Evolutionary conservation across 1,140 invertebrate species (phyloP), one percentile per base, ranked within the genome.

Genomic region (Neodiprion fabricii): DNA sequence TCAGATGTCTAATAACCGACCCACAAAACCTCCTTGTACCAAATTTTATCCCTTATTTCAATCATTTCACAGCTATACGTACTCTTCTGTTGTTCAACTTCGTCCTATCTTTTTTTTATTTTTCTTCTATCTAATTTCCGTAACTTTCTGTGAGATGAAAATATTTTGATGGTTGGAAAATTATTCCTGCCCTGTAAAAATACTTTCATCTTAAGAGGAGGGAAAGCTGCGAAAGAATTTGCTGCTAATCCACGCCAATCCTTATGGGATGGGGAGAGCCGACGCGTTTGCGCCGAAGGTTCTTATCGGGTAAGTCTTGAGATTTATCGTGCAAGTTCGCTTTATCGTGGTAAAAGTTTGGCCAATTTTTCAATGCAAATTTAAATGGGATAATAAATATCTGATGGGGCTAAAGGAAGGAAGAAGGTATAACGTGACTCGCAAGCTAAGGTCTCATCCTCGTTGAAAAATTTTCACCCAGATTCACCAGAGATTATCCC

Each of bases 341-440:
- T 4, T 61, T 61, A 61, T 61, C 53, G 53, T 61, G 53, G 53
- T 61, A 61, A 61, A 61, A 61, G 11, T 61, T 61, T 12, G 9
- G 53, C 61, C 23, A 70, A 76, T 74, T 77, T 76, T 75, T 72
- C 74, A 72, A 81, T 80, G 80, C 74, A 79, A 81, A 81, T 80
- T 80, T 79, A 76, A 81, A 79, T 75, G 68, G 76, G 76, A 81
- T 79, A 81, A 81, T 81, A 79, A 79, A 81, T 81, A 80, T 77
- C 76, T 67, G 21, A 61, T 23, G 14, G 48, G 61, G n/a, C 17
- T 11, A 72, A 17, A 17, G 53, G 53, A 61, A 17, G 53, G 53
- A 4, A 61, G 53, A 17, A 61, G 53, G 53, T 9, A 14, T 14
- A 61, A 12, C 53, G 53, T 61, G 53, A 61, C 53, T 61, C 9